A percentile compares a stretch with the other conserved stretches of the same genome.
Evolutionary conservation across 1,140 invertebrate genomes (phyloP).

Genomic region (Muscidifurax raptorellus): DNA sequence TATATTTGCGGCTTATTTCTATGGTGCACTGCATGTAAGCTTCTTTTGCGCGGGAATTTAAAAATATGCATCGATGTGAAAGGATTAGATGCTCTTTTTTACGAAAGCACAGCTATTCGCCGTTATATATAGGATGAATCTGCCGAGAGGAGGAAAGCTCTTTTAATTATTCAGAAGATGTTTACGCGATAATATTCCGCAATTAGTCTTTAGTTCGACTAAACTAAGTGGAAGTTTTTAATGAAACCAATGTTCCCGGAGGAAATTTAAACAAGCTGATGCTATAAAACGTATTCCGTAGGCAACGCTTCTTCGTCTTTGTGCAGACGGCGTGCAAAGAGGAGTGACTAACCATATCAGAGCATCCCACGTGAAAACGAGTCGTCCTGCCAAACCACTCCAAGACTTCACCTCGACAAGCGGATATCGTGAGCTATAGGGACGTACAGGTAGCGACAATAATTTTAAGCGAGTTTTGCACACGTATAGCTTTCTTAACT

Average conservation of each 20-base stretch:
- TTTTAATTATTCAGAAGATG: too few relatives aligned
- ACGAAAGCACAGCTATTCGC: too few relatives aligned
- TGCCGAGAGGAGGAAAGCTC: too few relatives aligned
- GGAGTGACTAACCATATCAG: slow-evolving; percentile 48
- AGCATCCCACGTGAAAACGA: slow-evolving; percentile 66
- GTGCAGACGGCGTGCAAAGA: slow-evolving; percentile 29
- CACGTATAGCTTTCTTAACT: slow-evolving; percentile 9
- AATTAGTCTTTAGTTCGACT: too few relatives aligned
- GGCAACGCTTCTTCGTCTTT: not conserved
- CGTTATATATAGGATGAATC: too few relatives aligned
- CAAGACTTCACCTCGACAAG: slow-evolving; percentile 58
- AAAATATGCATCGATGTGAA: not conserved
- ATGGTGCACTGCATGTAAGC: not conserved
- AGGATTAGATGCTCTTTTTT: not conserved
- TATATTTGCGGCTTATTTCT: too few relatives aligned
- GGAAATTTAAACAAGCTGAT: slow-evolving; percentile 29
- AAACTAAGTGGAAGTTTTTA: not conserved
- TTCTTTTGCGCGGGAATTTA: not conserved
- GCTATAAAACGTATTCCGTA: not conserved
- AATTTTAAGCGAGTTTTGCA: slow-evolving; percentile 49
- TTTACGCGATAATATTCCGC: too few relatives aligned
- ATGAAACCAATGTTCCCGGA: slow-evolving; percentile 35
- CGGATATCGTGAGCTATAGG: slow-evolving; percentile 56
- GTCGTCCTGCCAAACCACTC: slow-evolving; percentile 61
- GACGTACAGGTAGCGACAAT: slow-evolving; percentile 57